Evolutionary conservation across 1,140 invertebrate genomes (phyloP).

Genomic region (Drosophila dunni): DNA sequence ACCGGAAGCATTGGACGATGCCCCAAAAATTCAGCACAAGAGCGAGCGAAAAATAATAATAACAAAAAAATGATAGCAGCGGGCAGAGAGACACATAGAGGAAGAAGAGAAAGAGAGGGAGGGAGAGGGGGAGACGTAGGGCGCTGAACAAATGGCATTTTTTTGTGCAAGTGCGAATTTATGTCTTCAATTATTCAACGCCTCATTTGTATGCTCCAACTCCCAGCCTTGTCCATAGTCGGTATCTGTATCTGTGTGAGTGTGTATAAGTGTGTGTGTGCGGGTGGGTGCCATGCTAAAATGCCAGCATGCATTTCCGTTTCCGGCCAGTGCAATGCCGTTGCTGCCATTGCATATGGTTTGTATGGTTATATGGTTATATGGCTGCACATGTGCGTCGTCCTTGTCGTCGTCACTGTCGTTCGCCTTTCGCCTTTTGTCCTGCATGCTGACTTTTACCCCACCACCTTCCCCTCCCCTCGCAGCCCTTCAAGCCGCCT

Average conservation of each 20-base stretch:
- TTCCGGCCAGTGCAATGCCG: conserved; percentile 71
- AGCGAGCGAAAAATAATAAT: conserved; percentile 41
- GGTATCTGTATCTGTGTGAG: not conserved
- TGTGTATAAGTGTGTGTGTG: conserved; percentile 27
- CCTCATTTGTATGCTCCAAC: conserved; percentile 75
- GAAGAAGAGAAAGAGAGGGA: not conserved
- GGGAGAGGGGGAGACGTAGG: not conserved
- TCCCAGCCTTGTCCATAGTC: conserved; percentile 22
- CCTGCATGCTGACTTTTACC: conserved; percentile 13
- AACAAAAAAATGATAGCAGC: conserved; percentile 22
- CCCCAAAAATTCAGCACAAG: conserved; percentile 38
- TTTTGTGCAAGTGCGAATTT: conserved; percentile 77
- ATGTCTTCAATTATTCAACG: conserved; percentile 83
- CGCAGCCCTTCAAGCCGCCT: not conserved
- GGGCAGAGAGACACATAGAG: not conserved
- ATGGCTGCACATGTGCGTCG: conserved; percentile 72
- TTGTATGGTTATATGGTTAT: not conserved
- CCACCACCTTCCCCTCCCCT: not conserved
- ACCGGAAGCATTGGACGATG: conserved; percentile 55
- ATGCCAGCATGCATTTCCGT: conserved; percentile 81
- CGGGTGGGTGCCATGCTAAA: conserved; percentile 64
- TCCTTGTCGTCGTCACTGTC: conserved; percentile 27
- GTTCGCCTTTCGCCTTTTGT: conserved; percentile 32
- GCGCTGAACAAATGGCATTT: conserved; percentile 47
- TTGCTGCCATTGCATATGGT: conserved; percentile 54